A percentile compares a stretch with the other conserved stretches of the same genome.
Conservation (phyloP, 2,888 invertebrate species). For the Pharmacophagus antenor region DNA sequence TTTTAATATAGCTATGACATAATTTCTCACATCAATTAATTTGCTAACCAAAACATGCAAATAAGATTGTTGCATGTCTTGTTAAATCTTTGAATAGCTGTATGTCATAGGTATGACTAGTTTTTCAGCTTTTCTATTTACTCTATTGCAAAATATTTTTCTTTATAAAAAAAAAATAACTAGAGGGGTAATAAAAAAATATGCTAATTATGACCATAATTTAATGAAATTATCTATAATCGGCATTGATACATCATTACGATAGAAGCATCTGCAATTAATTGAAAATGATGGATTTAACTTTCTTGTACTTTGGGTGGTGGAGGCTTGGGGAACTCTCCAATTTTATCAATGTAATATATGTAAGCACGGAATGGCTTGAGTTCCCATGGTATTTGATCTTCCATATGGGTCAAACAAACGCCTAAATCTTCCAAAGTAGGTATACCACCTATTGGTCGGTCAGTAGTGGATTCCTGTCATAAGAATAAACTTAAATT, state of each 20-base stretch:
- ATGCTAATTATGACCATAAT: slow-evolving; percentile 23
- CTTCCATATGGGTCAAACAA: slow-evolving; percentile 86
- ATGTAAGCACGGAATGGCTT: slow-evolving; percentile 84
- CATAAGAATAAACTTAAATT: not conserved
- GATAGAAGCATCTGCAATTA: not conserved
- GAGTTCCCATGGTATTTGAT: slow-evolving; percentile 91
- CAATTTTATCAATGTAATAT: slow-evolving; percentile 87
- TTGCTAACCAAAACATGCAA: too few relatives aligned
- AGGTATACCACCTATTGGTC: slow-evolving; percentile 82
- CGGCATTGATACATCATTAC: slow-evolving; percentile 13
- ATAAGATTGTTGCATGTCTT: too few relatives aligned
- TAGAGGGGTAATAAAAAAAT: not conserved
- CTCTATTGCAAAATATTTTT: not conserved
- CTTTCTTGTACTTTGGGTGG: slow-evolving; percentile 72
- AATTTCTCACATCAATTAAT: too few relatives aligned
- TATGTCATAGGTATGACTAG: too few relatives aligned
- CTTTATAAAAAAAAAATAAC: not conserved
- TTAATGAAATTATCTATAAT: slow-evolving; percentile 30
- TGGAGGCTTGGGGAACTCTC: slow-evolving; percentile 87
- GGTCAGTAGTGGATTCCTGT: slow-evolving; percentile 89
- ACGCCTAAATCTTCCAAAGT: slow-evolving; percentile 95
- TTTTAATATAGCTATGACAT: too few relatives aligned
- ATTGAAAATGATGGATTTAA: slow-evolving; percentile 16
- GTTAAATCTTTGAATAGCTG: too few relatives aligned
- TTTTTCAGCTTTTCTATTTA: too few relatives aligned